Evolutionary conservation across 2,888 invertebrate genomes (phyloP).

Genomic region (Pherbina coryleti): DNA sequence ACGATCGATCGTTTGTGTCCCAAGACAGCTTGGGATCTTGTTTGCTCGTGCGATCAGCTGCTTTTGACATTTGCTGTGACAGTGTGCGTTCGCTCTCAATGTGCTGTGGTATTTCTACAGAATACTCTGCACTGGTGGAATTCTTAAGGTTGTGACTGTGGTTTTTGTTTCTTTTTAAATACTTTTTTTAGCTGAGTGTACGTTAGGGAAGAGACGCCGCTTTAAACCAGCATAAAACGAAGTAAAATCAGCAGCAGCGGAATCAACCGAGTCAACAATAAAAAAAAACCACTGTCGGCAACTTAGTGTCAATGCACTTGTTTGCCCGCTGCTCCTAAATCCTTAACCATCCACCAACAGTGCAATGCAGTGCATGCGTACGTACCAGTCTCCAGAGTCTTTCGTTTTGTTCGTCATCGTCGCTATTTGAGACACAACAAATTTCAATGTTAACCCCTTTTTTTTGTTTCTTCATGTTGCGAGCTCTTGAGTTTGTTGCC

Average conservation of each 20-base stretch:
- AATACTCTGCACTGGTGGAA: not conserved
- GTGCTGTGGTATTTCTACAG: not conserved
- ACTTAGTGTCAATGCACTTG: constrained; percentile 67
- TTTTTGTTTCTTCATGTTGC: not conserved
- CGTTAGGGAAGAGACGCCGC: not conserved
- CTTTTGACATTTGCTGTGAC: not conserved
- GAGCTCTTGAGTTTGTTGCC: constrained; percentile 2
- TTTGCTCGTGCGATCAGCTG: constrained; percentile 38
- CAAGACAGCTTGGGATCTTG: constrained; percentile 38
- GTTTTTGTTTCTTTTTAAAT: constrained; percentile 8
- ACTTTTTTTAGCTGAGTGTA: constrained; percentile 32
- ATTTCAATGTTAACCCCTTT: not conserved
- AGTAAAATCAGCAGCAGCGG: not conserved
- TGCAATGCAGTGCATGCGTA: constrained; percentile 24
- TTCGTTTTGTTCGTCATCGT: constrained; percentile 5
- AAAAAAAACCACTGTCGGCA: constrained; percentile 41
- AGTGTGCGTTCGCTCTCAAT: constrained; percentile 8
- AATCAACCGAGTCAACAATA: not conserved
- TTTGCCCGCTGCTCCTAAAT: constrained; percentile 48
- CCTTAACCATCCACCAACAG: constrained; percentile 11
- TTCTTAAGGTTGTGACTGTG: constrained; percentile 7
- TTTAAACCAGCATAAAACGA: constrained; percentile 8
- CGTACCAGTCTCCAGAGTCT: constrained; percentile 31
- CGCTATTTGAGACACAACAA: not conserved
- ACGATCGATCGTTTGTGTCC: not conserved